These are phyloP conservation scores for Sinonovacula constricta DNA, from an alignment of 1,140 invertebrate genomes.

Conservation along the genomic window DNA sequence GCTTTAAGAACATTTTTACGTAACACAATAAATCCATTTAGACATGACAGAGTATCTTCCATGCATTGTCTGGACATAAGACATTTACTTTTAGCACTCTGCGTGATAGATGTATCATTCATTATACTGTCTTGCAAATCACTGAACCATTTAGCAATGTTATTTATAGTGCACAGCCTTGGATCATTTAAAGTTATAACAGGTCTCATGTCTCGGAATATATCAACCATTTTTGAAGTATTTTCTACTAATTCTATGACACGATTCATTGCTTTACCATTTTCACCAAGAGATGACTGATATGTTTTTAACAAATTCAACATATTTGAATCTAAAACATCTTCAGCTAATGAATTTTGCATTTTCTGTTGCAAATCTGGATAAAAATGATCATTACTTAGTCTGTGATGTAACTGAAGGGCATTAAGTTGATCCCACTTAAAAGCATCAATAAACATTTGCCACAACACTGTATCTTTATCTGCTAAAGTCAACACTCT, in stretches of 20 bases:
- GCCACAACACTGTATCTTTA: constrained; percentile 9
- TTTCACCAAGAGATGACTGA: constrained; percentile 8
- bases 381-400: constrained; percentile 33
- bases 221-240: constrained; percentile 13
- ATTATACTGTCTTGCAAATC: constrained; percentile 11
- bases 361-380: constrained; percentile 23
- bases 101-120: not conserved
- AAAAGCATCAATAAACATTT: constrained; percentile 37
- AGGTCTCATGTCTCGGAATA: constrained; percentile 35
- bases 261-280: constrained; percentile 9
- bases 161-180: not conserved
- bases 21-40: constrained; percentile 22
- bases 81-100: not conserved
- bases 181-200: not conserved
- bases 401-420: constrained; percentile 18
- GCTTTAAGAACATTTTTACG: not conserved
- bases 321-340: constrained; percentile 35
- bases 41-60: constrained; percentile 26
- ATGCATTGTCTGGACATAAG: constrained; percentile 28
- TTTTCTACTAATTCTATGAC: constrained; percentile 32
- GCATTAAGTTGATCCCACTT: constrained; percentile 39
- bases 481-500: constrained; percentile 14
- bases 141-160: constrained; percentile 3
- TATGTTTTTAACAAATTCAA: constrained; percentile 32
- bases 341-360: constrained; percentile 49